Base-by-base conservation (phyloP, 2,797 vertebrate genomes). In the Acanthornis magna region DNA sequence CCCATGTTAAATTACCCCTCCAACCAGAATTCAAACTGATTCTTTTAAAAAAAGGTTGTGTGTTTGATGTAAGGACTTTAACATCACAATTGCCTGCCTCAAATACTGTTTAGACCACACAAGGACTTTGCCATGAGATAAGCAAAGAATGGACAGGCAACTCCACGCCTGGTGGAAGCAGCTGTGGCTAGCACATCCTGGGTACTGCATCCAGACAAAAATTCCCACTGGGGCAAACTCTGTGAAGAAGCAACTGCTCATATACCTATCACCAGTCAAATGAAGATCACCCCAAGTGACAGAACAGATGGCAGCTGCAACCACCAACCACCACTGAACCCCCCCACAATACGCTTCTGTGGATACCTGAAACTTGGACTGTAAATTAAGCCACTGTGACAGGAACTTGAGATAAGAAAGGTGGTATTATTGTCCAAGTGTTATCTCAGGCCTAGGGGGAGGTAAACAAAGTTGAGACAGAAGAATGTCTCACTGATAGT, bases 221-320 rank as follows among this genome's bases (percentile, higher is more conserved):
- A 70, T 7, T 47, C 48, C 57, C 18, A 22, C 42, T 50, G 42
- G 4, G 21, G 36, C 10, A 71, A 55, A 63, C 34, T 0, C 0
- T 23, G 32, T 27, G 66, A 71, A 78, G 42, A 55, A 86, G 21
- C 22, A 86, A 48, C 42, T 71, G 34, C 50, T 71, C 22, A 7
- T 5, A 23, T 0, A 0, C 26, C 34, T 42, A 36, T 27, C 15
- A 48, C 34, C 18, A 55, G 50, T 4, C 42, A 71, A 55, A 73
- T 29, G 13, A 30, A 57, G 25, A 57, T 12, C 26, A 34, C 8
- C 42, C 48, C 30, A 40, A 48, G 26, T 6, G 21, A 48, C 2
- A 16, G 43, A 18, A 50, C 74, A 71, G 36, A 55, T 13, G 14
- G 26, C 43, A 71, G 27, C 66, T 43, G 57, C 0, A 1, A 57